Evolutionary conservation across 1,140 invertebrate genomes (phyloP), one percentile per base, ranked within the genome.

Genomic region (Physella acuta): DNA sequence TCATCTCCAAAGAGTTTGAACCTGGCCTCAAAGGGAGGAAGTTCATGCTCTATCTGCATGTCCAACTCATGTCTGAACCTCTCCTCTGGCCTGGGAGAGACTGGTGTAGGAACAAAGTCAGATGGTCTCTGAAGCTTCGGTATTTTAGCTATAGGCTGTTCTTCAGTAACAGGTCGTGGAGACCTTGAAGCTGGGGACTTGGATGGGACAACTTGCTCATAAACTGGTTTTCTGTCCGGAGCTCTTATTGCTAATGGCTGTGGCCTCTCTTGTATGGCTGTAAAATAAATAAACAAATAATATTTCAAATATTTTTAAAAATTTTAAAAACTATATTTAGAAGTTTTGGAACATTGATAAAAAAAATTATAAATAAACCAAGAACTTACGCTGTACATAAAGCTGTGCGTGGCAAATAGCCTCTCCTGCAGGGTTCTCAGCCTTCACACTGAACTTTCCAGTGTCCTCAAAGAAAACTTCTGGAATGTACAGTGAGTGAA

Each of bases 401-500:
- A 85, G 74, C 56, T 82, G 79, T 37, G 84, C 82, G 30, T 78
- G 76, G 71, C 82, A 84, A 56, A 76, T 68, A 11, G 81, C 75
- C 51, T 83, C 78, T 30, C 84, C 84, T 56, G 81, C 83, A 17
- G 77, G 75, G 69, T 85, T 85, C 49, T 78, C 75, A 52, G 83
- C 84, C 34, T 76, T 71, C 8, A 81, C 82, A 36, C 90, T 89
- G 65, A 92, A 88, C 67, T 88, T 88, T 49, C 92, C 92, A 39
- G 86, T 84, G 75, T 89, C 87, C 76, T 87, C 86, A 53, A 75
- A 82, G 76, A 83, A 85, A 26, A 82, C 84, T 72, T 84, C 82
- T 26, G 82, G 82, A 56, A 85, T 84, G 73, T 81, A 80, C 33
- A 87, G 77, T 5, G 79, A 76, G 74, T 85, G 83, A n/a, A 81